Percentiles rank a stretch among this genome's conserved stretches.
These are phyloP conservation scores for Flexamia atlantica DNA, from an alignment of 2,888 invertebrate species.

Conservation along the genomic window DNA sequence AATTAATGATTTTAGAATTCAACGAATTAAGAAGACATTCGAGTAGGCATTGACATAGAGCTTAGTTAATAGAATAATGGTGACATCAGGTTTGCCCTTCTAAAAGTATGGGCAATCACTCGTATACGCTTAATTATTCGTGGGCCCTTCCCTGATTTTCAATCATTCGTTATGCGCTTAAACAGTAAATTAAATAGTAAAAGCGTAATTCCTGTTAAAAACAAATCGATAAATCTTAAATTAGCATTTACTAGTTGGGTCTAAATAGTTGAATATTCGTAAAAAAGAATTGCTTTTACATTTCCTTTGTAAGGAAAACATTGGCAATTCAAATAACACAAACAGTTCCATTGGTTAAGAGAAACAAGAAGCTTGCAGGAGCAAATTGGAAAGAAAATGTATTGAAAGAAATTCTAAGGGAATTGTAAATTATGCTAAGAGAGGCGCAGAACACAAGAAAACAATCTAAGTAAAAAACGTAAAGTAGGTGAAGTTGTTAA, in stretches of 20 bases:
- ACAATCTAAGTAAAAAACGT: constrained; percentile 31
- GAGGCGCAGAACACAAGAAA: not conserved
- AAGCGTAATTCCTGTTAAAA: not conserved
- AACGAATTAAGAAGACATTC: no score
- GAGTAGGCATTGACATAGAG: no score
- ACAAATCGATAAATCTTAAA: not conserved
- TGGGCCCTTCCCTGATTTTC: no score
- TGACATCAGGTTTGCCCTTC: no score
- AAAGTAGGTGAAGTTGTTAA: not conserved
- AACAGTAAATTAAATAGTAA: no score
- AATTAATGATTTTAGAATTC: no score
- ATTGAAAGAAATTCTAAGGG: constrained; percentile 12
- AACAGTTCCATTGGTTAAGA: not conserved
- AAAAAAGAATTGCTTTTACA: not conserved
- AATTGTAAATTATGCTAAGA: constrained; percentile 31
- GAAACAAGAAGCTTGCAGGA: not conserved
- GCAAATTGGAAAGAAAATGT: not conserved
- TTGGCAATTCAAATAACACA: not conserved
- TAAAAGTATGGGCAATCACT: no score
- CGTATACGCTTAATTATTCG: no score
- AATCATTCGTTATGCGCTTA: no score
- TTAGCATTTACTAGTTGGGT: not conserved
- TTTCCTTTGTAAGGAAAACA: not conserved
- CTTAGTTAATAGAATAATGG: no score
- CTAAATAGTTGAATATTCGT: not conserved